Conservation (phyloP, 1,140 invertebrate species). For the Maniola jurtina region DNA sequence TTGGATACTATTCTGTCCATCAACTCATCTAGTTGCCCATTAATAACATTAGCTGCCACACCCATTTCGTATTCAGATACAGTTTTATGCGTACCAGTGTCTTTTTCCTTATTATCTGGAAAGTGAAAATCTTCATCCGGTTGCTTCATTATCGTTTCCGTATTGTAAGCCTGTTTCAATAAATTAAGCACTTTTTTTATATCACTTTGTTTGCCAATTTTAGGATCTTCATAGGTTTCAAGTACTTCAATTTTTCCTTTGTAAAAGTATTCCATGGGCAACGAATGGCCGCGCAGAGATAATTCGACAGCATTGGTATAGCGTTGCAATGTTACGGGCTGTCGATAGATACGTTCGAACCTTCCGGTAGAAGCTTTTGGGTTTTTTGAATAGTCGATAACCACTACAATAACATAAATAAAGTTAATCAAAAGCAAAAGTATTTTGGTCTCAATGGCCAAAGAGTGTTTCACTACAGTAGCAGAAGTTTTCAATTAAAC, state of each 20-base stretch:
- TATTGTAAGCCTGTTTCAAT: slow-evolving; percentile 46
- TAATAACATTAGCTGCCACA: slow-evolving; percentile 14
- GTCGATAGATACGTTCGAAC: slow-evolving; percentile 78
- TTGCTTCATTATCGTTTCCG: slow-evolving; percentile 40
- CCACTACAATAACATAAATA: slow-evolving; percentile 67
- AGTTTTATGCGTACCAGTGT: slow-evolving; percentile 27
- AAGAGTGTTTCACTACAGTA: too few species aligned
- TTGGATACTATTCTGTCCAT: slow-evolving; percentile 37
- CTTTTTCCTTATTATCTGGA: slow-evolving; percentile 25
- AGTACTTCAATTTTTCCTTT: slow-evolving; percentile 49
- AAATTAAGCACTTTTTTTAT: slow-evolving; percentile 44
- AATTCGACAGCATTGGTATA: slow-evolving; percentile 48
- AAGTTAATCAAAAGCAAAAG: neutral
- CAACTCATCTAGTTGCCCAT: slow-evolving; percentile 26
- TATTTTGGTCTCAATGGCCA: too few species aligned
- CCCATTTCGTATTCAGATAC: slow-evolving; percentile 36
- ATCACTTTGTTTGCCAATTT: slow-evolving; percentile 45
- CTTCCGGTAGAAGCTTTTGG: slow-evolving; percentile 76
- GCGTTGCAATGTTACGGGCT: slow-evolving; percentile 55
- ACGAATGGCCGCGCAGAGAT: slow-evolving; percentile 43
- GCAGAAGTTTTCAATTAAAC: too few species aligned
- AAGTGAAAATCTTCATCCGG: slow-evolving; percentile 34
- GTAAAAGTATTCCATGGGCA: slow-evolving; percentile 62
- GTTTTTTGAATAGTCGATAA: slow-evolving; percentile 79
- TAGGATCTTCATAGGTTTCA: slow-evolving; percentile 39